Conservation (phyloP, 2,888 invertebrate species). For the Celastrina argiolus region DNA sequence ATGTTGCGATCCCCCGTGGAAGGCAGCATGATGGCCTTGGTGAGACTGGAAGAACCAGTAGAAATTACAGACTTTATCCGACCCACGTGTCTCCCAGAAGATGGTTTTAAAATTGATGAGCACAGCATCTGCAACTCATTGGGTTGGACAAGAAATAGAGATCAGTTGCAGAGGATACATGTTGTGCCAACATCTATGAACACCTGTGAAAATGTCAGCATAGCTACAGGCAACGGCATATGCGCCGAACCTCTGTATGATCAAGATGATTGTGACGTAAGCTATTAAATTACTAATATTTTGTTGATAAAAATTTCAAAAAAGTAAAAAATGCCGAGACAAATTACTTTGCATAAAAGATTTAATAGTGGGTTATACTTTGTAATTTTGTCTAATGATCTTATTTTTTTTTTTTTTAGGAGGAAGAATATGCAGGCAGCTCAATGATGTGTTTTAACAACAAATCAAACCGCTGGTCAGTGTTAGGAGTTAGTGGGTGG, state of each 20-base stretch:
- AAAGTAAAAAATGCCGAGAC: no score
- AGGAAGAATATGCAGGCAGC: slow-evolving; percentile 92
- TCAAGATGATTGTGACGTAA: slow-evolving; percentile 90
- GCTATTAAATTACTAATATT: slow-evolving; percentile 41
- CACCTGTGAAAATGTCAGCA: slow-evolving; percentile 90
- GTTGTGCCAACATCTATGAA: slow-evolving; percentile 87
- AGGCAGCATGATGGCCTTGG: slow-evolving; percentile 89
- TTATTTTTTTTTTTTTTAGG: slow-evolving; percentile 69
- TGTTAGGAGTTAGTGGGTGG: slow-evolving; percentile 90
- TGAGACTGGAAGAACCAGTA: slow-evolving; percentile 87
- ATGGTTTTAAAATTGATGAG: slow-evolving; percentile 47
- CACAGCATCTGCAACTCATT: slow-evolving; percentile 85
- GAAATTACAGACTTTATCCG: slow-evolving; percentile 89
- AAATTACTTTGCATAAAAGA: no score
- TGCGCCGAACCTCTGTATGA: slow-evolving; percentile 89
- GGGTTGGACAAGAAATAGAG: slow-evolving; percentile 91
- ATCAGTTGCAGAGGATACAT: slow-evolving; percentile 89
- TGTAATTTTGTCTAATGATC: no score
- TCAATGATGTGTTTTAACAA: slow-evolving; percentile 88
- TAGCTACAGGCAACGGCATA: slow-evolving; percentile 88
- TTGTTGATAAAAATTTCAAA: no score
- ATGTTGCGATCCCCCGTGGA: slow-evolving; percentile 94
- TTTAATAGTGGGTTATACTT: background rate
- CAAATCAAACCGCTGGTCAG: slow-evolving; percentile 85
- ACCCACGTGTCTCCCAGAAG: slow-evolving; percentile 87